phyloP scores from a whole-genome alignment of 23 tunicate species.

The Aplidium turbinatum region DNA sequence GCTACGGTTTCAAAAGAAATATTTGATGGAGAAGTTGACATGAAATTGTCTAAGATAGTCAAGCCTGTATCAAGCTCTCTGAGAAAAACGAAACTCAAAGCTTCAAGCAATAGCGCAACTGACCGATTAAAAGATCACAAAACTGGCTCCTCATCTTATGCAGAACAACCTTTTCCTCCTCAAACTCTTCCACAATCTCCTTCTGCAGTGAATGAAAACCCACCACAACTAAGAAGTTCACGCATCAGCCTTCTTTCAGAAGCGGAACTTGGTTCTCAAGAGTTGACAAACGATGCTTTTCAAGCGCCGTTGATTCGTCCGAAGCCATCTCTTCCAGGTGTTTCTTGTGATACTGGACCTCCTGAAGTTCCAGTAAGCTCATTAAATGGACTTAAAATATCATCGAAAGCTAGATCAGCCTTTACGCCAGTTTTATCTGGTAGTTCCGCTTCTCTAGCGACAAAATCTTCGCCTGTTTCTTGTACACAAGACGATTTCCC shows the following conservation, averaged over 20 bases:
- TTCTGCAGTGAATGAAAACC: neutral
- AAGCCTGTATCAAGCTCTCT: neutral
- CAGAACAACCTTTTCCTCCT: constrained; percentile 20
- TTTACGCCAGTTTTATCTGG: constrained; percentile 37
- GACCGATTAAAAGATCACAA: neutral
- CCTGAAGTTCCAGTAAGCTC: neutral
- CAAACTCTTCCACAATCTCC: constrained; percentile 24
- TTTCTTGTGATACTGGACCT: neutral
- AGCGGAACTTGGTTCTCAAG: neutral
- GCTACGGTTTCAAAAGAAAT: constrained; percentile 23
- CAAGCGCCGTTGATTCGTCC: constrained; percentile 26
- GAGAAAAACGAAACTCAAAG: neutral
- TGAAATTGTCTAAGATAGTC: too few relatives aligned
- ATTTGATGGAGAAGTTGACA: neutral
- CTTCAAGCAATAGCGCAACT: neutral
- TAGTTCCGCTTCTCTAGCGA: neutral
- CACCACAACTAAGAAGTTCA: neutral
- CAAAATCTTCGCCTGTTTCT: neutral
- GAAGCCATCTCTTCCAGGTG: constrained; percentile 17
- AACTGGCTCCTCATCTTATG: neutral
- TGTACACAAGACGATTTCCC: neutral
- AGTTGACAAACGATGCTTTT: neutral
- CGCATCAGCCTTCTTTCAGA: neutral
- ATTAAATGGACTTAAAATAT: constrained; percentile 22
- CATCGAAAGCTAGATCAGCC: constrained; percentile 42